Evolutionary conservation across 1,140 invertebrate species (phyloP), one percentile per base, ranked within the genome.

Genomic region (Chymomyza costata): DNA sequence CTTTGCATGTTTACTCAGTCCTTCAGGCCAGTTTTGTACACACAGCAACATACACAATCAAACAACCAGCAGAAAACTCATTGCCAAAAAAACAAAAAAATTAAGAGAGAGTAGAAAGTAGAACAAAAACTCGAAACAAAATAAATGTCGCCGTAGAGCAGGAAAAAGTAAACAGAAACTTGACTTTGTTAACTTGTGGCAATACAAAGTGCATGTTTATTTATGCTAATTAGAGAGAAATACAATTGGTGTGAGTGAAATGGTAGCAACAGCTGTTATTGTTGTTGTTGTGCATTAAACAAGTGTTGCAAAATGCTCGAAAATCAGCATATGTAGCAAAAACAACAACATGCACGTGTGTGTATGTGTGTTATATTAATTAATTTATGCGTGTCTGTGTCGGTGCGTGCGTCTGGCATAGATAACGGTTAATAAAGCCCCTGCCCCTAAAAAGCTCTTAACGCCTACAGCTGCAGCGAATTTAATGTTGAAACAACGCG

Each of bases 341-440:
- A 50, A 54, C 44, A 37, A 16, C 17, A 34, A 39, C 39, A 25
- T 17, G 46, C 39, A 25, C 25, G 34, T 48, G 18, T 14, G 25
- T 14, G 48, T 6, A 6, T 6, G 8, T 34, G 30, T 40, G 14
- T 38, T 39, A 41, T 38, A 34, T 45, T 45, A 71, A 71, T 71
- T 66, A 71, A 71, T 71, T 71, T 71, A 66, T 71, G 63, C 68
- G 55, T 34, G 56, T 70, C 35, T 71, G 44, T 43, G 63, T 65
- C 61, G 58, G 63, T 65, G 61, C 63, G 54, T 65, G 66, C 40
- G 62, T 65, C 67, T 71, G 66, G 62, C 65, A 64, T 78, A 71
- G 55, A 80, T 80, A 80, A 80, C 73, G 66, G 73, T 73, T 11
- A 80, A 73, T 80, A 73, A 65, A 55, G 60, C 67, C 44, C 43